Evolutionary conservation across 2,113 vertebrate species (phyloP).

Genomic region (Centropus unirufus): DNA sequence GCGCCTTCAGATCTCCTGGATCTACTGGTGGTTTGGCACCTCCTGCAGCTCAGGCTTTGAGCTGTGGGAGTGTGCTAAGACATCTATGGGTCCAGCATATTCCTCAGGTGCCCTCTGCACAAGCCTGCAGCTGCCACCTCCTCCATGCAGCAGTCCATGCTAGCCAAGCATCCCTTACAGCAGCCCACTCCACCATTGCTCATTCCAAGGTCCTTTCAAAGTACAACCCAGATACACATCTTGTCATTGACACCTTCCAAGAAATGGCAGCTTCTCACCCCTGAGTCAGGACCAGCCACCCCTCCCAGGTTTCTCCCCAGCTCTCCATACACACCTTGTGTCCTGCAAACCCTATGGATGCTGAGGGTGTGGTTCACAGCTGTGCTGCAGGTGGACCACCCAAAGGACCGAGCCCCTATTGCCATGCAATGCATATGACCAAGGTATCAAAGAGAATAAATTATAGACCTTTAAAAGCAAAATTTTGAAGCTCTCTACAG

Average conservation of each 20-base stretch:
- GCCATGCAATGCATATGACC: not conserved
- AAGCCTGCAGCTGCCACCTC: not conserved
- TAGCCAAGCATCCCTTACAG: not conserved
- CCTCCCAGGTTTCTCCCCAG: not conserved
- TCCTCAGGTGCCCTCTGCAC: no score
- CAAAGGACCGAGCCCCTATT: not conserved
- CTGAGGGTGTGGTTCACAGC: not conserved
- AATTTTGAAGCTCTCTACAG: not conserved
- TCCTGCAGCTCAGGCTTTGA: not conserved
- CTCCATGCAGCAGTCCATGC: not conserved
- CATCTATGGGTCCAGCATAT: not conserved
- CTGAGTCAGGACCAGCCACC: not conserved
- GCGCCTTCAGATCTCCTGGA: not conserved
- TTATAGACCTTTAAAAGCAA: not conserved
- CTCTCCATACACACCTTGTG: not conserved
- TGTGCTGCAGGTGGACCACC: not conserved
- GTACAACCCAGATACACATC: rapidly evolving
- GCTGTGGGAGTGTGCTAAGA: rapidly evolving
- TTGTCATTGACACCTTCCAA: no score
- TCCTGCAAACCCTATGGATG: not conserved
- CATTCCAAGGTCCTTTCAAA: not conserved
- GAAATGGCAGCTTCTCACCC: not conserved
- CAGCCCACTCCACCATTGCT: not conserved
- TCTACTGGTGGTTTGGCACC: not conserved
- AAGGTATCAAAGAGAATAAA: not conserved